These are phyloP conservation scores for Anas bahamensis DNA, from an alignment of 2,797 vertebrate species.

Conservation along the genomic window DNA sequence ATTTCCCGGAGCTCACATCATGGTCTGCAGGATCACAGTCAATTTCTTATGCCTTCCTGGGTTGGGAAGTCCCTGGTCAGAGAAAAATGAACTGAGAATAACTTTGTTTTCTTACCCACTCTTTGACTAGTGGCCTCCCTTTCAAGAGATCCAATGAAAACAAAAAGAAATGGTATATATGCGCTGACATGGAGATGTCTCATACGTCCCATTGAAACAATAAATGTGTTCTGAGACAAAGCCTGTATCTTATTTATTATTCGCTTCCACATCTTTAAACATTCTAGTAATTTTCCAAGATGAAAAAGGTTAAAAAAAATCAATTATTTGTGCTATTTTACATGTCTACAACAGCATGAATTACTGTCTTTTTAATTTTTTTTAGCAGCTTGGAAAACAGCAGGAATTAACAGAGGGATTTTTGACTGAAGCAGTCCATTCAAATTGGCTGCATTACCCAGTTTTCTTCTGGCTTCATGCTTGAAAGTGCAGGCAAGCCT, in stretches of 20 bases:
- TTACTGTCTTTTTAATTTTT: neutral
- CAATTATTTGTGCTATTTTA: neutral
- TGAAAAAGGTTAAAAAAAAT: neutral
- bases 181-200: neutral
- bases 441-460: neutral
- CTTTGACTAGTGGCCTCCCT: neutral
- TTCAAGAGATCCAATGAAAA: neutral
- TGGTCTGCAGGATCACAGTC: neutral
- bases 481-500: neutral
- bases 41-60: neutral
- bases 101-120: neutral
- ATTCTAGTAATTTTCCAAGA: neutral
- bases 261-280: neutral
- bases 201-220: neutral
- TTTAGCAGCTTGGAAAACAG: slow-evolving; percentile 35
- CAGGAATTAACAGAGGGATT: slow-evolving; percentile 1
- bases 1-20: neutral
- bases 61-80: neutral
- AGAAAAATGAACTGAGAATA: neutral
- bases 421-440: neutral
- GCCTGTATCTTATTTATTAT: neutral
- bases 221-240: neutral
- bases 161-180: neutral
- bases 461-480: neutral
- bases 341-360: neutral